Evolutionary conservation across 2,888 invertebrate genomes (phyloP), one percentile per base, ranked within the genome.

Genomic region (Trilocha varians): DNA sequence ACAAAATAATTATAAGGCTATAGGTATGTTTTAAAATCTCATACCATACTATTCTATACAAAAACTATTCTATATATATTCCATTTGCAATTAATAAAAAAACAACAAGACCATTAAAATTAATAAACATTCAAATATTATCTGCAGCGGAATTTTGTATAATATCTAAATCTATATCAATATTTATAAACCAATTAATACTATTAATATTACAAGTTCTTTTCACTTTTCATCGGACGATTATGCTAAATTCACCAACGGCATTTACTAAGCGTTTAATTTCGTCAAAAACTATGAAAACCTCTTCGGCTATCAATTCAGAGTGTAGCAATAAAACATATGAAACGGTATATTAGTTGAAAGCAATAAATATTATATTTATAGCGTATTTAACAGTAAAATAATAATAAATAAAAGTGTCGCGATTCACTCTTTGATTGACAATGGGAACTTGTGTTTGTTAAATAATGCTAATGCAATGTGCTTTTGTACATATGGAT

Each of bases 351-450:
- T 74, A 78, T 79, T 78, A 79, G 76, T 65, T 66, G 57, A 57
- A 55, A 52, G 70, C 62, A 62, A 78, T 82, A 82, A 82, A 82
- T 77, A 74, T 63, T 9, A 72, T 65, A 79, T 80, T 80, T 80
- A 80, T 77, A 63, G 73, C 72, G 62, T 76, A 79, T 80, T 77
- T 78, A 76, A 77, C 62, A 65, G 73, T 80, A 77, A 80, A 79
- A 75, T 65, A 70, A 68, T 73, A 73, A 77, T 78, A 74, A 71
- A 77, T 60, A 60, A 55, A 53, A 55, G 53, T 60, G 62, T 59
- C 59, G 62, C 56, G 54, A 63, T 78, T 78, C 70, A 65, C 72
- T 74, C 59, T 46, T 38, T 53, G 55, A 54, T 55, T 55, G 57
- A 64, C 65, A 67, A 68, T 61, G 45, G 59, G 50, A 32, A 35